These are phyloP conservation scores for Bombycilla garrulus DNA, from an alignment of 2,113 vertebrate genomes.

Conservation along the genomic window DNA sequence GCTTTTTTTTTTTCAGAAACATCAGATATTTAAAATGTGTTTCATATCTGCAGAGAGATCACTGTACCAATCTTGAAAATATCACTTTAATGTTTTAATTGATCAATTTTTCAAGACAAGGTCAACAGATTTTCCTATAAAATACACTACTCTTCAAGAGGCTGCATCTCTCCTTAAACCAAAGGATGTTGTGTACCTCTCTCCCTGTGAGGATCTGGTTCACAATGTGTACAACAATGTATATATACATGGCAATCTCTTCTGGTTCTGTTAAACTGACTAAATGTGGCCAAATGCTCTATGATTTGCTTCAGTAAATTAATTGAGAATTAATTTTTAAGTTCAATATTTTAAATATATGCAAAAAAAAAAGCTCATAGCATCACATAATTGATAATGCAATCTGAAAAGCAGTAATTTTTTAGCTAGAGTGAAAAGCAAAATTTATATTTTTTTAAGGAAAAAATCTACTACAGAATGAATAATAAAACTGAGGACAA, in stretches of 20 bases:
- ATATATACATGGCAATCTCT: not conserved
- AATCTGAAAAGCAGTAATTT: not conserved
- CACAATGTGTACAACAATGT: not conserved
- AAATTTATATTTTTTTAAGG: not conserved
- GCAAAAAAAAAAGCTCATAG: not conserved
- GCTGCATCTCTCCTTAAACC: not conserved
- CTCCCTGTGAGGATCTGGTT: not conserved
- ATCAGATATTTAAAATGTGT: not conserved
- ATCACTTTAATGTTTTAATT: not conserved
- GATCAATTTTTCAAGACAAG: not conserved
- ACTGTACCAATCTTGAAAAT: not conserved
- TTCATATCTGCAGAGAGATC: not conserved
- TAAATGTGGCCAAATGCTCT: not conserved
- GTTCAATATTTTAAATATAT: not conserved
- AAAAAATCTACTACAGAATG: not conserved
- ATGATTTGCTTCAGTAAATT: not conserved
- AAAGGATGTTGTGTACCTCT: not conserved
- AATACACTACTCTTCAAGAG: not conserved
- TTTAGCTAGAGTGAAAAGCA: not conserved
- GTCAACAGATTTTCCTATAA: not conserved
- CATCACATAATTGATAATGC: not conserved
- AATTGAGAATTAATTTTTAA: not conserved
- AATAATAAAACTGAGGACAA: not conserved
- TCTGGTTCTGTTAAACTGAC: not conserved
- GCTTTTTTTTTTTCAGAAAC: not conserved